These are phyloP conservation scores for Tupiocoris notatus DNA, from an alignment of 2,888 invertebrate genomes.

Conservation along the genomic window DNA sequence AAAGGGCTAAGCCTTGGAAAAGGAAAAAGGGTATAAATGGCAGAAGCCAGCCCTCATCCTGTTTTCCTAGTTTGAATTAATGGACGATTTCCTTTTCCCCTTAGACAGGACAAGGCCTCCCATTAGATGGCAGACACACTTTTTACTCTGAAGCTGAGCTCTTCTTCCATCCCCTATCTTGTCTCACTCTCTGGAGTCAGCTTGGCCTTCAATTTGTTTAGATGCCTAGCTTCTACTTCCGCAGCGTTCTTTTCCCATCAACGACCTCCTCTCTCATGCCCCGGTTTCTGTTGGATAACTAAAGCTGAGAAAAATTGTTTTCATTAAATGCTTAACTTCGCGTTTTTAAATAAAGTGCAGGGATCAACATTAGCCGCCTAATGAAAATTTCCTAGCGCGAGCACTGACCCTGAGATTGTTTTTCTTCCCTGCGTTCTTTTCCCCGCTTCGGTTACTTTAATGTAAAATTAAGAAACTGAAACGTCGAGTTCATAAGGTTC, in stretches of 20 bases:
- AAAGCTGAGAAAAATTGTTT: conserved; percentile 37
- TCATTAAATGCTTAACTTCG: conserved; percentile 36
- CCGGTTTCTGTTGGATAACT: not conserved
- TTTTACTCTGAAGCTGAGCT: conserved; percentile 23
- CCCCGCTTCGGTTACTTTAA: too few species aligned
- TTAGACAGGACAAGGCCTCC: conserved; percentile 35
- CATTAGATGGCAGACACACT: conserved; percentile 37
- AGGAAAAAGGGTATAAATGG: conserved; percentile 25
- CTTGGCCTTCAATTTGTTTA: not conserved
- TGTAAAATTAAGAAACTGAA: too few species aligned
- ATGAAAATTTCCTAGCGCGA: conserved; percentile 15
- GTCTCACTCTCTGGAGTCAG: not conserved
- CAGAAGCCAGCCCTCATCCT: conserved; percentile 37
- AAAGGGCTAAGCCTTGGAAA: not conserved
- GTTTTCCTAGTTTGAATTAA: conserved; percentile 41
- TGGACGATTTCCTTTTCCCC: conserved; percentile 40
- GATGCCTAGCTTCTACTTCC: not conserved
- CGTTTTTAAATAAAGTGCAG: conserved; percentile 24
- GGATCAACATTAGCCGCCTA: conserved; percentile 23
- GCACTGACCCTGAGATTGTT: too few species aligned
- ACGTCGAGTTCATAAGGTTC: too few species aligned
- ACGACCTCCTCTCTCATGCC: not conserved
- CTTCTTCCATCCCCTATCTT: not conserved
- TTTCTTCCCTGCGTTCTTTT: too few species aligned
- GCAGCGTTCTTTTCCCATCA: not conserved